Evolutionary conservation across 1,140 invertebrate genomes (phyloP).

Genomic region (Propsilocerus akamusi): DNA sequence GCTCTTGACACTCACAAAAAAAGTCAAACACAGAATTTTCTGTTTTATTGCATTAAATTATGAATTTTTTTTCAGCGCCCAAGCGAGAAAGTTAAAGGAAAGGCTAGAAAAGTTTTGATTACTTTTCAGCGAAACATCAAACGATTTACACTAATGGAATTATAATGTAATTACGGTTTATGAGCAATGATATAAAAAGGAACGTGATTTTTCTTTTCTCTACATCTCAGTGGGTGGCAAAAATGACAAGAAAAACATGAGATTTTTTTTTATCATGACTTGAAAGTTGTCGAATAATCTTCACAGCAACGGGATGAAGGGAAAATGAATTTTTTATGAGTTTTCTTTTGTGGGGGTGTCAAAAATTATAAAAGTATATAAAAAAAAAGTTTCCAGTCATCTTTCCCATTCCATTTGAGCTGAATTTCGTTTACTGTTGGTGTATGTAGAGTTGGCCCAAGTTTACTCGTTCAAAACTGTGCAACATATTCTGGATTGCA

Average conservation of each 20-base stretch:
- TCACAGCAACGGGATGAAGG: too few relatives aligned
- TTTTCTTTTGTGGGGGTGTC: background rate
- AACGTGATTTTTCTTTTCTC: constrained; percentile 4
- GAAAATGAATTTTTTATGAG: constrained; percentile 3
- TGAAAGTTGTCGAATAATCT: constrained; percentile 1
- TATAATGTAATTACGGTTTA: constrained; percentile 1
- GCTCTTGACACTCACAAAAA: too few relatives aligned
- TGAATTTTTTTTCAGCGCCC: background rate
- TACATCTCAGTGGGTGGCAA: too few relatives aligned
- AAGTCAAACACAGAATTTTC: background rate
- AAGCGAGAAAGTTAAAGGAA: background rate
- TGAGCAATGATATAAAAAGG: background rate
- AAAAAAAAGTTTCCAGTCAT: too few relatives aligned
- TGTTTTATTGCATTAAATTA: background rate
- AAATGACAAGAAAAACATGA: too few relatives aligned
- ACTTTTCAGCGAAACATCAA: background rate
- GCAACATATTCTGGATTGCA: too few relatives aligned
- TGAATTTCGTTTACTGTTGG: too few relatives aligned
- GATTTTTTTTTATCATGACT: too few relatives aligned
- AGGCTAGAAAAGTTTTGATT: background rate
- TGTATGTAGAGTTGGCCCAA: too few relatives aligned
- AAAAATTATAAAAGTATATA: too few relatives aligned
- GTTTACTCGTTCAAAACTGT: too few relatives aligned
- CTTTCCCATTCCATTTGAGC: too few relatives aligned
- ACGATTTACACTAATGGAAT: constrained; percentile 3